phyloP scores from a whole-genome alignment of 2,113 vertebrate genomes.

The Leucoraja erinaceus region DNA sequence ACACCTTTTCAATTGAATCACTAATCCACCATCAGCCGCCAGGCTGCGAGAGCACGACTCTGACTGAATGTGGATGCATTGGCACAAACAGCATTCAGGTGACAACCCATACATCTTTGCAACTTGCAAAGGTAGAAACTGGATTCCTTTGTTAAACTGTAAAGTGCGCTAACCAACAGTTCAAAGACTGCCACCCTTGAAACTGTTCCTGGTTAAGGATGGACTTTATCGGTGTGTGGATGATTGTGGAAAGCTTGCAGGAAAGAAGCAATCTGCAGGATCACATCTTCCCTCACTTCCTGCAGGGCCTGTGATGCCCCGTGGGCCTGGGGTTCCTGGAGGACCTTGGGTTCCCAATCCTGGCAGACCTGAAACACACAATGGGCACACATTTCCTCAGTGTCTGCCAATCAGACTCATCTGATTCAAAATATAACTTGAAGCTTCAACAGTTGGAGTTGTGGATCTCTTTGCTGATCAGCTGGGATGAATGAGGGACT shows the following conservation, averaged over 20 bases:
- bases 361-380: constrained; percentile 53
- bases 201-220: neutral
- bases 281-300: constrained; percentile 75
- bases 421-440: neutral
- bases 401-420: neutral
- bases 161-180: neutral
- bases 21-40: neutral
- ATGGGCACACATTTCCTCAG: neutral
- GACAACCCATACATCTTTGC: neutral
- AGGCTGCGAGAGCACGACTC: neutral
- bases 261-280: constrained; percentile 70
- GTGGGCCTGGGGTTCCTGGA: constrained; percentile 56
- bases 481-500: neutral
- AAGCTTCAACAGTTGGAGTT: neutral
- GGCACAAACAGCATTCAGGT: neutral
- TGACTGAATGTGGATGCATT: neutral
- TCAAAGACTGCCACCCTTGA: neutral
- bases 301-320: constrained; percentile 67
- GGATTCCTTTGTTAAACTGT: neutral
- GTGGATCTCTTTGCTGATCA: neutral
- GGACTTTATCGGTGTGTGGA: constrained; percentile 52
- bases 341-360: constrained; percentile 60
- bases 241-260: constrained; percentile 51
- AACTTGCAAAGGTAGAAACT: neutral
- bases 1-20: neutral